Evolutionary conservation across 1,140 invertebrate species (phyloP), one percentile per base, ranked within the genome.

Genomic region (Galleria mellonella): DNA sequence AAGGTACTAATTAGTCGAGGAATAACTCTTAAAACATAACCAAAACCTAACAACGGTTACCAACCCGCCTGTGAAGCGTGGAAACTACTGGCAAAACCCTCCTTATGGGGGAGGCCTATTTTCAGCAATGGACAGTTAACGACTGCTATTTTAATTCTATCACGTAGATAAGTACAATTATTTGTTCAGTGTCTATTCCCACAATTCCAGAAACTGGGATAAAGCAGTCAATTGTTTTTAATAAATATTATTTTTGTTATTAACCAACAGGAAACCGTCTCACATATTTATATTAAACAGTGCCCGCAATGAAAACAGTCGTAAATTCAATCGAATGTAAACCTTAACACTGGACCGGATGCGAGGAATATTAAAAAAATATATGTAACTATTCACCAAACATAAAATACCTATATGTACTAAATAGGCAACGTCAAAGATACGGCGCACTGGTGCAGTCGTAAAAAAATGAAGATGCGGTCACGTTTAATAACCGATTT

Each of bases 271-370:
- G 78, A 83, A 76, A 76, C 70, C 43, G 59, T 55, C 59, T 57
- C 57, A 57, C 54, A 49, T 82, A 79, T 83, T 81, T 83, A 83
- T 83, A 81, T 73, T 63, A 78, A 77, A 83, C 78, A 75, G 65
- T 72, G 56, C 57, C 64, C 64, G 74, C 75, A 83, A 73, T 76
- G 69, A 83, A 77, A 78, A 83, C 72, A 78, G 67, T 72, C 78
- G 68, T 83, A 81, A 81, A 83, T 83, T 43, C 68, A 77, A 77
- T 78, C 65, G 56, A 70, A 78, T 76, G 61, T 78, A 74, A 76
- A 82, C 60, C 58, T 59, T 62, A 48, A 49, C 55, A 48, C 43
- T 7, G 44, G 35, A 54, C 67, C 78, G 78, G 78, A 83, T 75
- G 73, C 60, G 13, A 57, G 54, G 64, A 55, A 51, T 75, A 73